Percentiles rank a stretch among this genome's conserved stretches.
These are phyloP conservation scores for Gordius sp. DNA, from an alignment of 2,888 invertebrate species.

Conservation along the genomic window DNA sequence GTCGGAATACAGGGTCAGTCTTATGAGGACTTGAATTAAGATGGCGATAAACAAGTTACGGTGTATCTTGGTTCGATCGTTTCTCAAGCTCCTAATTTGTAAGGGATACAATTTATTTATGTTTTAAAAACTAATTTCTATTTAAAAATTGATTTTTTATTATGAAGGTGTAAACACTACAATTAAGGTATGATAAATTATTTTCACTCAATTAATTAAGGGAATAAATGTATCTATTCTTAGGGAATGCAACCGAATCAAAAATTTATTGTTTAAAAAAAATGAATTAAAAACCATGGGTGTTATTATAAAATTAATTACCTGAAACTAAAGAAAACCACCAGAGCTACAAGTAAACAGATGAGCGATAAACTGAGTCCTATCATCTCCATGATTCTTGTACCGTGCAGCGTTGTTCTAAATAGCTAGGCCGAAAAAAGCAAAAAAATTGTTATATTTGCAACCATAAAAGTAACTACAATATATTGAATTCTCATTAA, in stretches of 20 bases:
- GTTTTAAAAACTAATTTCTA: too few relatives aligned
- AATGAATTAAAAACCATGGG: too few relatives aligned
- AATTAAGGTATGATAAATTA: too few relatives aligned
- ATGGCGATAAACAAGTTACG: slow-evolving; percentile 32
- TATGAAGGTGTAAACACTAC: too few relatives aligned
- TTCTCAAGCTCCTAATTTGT: slow-evolving; percentile 30
- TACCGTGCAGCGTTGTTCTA: not conserved
- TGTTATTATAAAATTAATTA: not conserved
- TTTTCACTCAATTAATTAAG: too few relatives aligned
- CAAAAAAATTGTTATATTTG: not conserved
- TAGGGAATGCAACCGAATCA: too few relatives aligned
- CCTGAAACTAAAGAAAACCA: slow-evolving; percentile 13
- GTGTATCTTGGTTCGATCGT: slow-evolving; percentile 32
- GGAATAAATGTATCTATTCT: too few relatives aligned
- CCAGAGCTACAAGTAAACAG: not conserved
- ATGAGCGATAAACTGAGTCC: not conserved
- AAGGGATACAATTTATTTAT: too few relatives aligned
- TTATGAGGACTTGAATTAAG: slow-evolving; percentile 29
- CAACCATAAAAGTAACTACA: not conserved
- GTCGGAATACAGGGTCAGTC: slow-evolving; percentile 31
- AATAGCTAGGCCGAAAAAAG: slow-evolving; percentile 1
- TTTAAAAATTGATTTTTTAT: too few relatives aligned
- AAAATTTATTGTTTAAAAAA: too few relatives aligned
- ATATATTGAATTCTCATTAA: not conserved
- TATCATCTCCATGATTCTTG: slow-evolving; percentile 11